Conservation (phyloP, 2,888 invertebrate genomes). For the Dryococelus australis region DNA sequence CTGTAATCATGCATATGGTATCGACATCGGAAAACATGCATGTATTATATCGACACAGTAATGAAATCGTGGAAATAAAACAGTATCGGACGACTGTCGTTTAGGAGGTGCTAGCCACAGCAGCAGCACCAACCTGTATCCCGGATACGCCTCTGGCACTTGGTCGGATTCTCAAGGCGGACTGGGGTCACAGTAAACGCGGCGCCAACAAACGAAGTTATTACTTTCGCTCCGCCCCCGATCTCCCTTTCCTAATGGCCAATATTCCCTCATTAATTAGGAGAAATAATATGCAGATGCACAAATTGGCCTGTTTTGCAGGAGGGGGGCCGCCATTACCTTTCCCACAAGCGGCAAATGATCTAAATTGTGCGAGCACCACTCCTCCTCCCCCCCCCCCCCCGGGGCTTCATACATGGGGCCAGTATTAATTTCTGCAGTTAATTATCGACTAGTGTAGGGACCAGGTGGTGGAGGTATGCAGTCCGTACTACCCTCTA, state of each 20-base stretch:
- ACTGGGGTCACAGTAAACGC: not conserved
- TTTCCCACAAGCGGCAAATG: not conserved
- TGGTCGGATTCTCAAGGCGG: too few relatives aligned
- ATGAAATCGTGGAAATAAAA: too few relatives aligned
- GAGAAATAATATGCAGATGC: conserved; percentile 6
- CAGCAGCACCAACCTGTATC: too few relatives aligned
- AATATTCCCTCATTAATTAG: conserved; percentile 1
- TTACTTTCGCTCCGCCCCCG: not conserved
- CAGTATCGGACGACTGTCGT: too few relatives aligned
- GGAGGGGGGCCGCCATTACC: too few relatives aligned
- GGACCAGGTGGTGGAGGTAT: not conserved
- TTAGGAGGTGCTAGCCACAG: too few relatives aligned
- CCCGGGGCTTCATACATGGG: not conserved
- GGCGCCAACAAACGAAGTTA: not conserved
- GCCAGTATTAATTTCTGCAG: not conserved
- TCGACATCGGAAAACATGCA: too few relatives aligned
- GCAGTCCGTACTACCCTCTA: not conserved
- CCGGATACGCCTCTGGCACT: too few relatives aligned
- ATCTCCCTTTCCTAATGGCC: not conserved
- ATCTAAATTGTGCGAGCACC: not conserved
- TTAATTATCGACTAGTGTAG: not conserved
- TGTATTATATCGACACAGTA: too few relatives aligned
- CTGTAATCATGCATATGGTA: too few relatives aligned
- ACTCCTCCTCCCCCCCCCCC: not conserved
- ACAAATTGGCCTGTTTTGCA: not conserved